A percentile compares a stretch with the other conserved stretches of the same genome.
These are phyloP conservation scores for Ischnura elegans DNA, from an alignment of 2,888 invertebrate genomes.

Conservation along the genomic window DNA sequence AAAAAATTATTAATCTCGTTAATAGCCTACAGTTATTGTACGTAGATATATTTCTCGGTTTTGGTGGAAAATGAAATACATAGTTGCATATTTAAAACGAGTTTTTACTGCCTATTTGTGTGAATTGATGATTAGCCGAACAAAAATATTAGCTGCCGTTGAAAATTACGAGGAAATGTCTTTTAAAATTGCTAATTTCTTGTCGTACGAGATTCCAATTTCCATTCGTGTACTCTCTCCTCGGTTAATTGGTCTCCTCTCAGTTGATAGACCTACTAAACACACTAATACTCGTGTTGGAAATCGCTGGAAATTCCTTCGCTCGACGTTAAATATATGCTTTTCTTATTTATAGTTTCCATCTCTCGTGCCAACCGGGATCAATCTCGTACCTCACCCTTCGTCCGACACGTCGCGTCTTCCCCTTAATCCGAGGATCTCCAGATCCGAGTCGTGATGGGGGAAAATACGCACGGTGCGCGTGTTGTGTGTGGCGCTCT, in stretches of 20 bases:
- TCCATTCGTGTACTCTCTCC: too few species aligned
- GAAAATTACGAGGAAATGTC: too few species aligned
- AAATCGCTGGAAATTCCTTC: not conserved
- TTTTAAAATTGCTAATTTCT: too few species aligned
- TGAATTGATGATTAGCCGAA: too few species aligned
- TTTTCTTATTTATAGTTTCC: not conserved
- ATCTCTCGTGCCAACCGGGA: not conserved
- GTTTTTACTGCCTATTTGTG: too few species aligned
- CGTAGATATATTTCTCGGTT: too few species aligned
- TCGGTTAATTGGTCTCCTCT: not conserved
- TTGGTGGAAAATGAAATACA: too few species aligned
- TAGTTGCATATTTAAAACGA: too few species aligned
- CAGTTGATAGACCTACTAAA: not conserved
- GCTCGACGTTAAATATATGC: not conserved
- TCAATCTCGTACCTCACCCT: not conserved
- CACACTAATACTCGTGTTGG: not conserved
- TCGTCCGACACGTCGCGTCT: not conserved
- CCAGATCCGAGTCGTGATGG: not conserved
- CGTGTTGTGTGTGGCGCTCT: not conserved
- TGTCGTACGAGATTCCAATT: too few species aligned
- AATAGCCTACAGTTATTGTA: too few species aligned
- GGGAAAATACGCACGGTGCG: not conserved
- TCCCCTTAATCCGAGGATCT: not conserved
- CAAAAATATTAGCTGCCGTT: too few species aligned
- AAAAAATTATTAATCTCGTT: too few species aligned